Conservation (phyloP, 2,797 vertebrate genomes). For the Argya squamiceps region DNA sequence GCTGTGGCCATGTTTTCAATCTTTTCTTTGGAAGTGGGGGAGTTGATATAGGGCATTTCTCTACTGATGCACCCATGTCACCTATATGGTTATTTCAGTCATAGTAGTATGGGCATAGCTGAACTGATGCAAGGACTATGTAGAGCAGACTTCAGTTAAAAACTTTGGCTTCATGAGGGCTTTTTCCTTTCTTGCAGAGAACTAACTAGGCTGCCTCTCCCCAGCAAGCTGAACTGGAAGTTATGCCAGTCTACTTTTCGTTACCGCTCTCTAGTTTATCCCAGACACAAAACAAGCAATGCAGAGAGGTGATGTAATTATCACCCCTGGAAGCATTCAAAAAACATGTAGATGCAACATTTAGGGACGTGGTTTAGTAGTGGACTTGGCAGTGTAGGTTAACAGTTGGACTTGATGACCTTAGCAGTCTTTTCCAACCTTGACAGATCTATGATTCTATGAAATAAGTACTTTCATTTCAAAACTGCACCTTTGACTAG, state of each 20-base stretch:
- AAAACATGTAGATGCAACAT: not conserved
- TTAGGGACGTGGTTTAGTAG: not conserved
- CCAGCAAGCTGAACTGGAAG: not conserved
- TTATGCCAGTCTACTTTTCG: not conserved
- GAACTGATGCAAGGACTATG: not conserved
- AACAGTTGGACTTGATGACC: not conserved
- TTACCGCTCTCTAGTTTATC: not conserved
- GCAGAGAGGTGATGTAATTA: not conserved
- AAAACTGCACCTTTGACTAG: not conserved
- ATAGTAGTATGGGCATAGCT: not conserved
- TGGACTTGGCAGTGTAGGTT: not conserved
- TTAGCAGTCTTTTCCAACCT: not conserved
- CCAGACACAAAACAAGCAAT: not conserved
- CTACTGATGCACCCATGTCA: not conserved
- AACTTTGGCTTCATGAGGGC: not conserved
- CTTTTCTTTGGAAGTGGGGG: not conserved
- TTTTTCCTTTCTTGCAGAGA: not conserved
- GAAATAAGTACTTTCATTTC: not conserved
- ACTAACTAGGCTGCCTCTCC: not conserved
- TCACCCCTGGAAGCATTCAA: not conserved
- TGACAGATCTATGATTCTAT: not conserved
- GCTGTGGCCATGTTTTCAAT: not conserved
- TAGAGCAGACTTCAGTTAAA: not conserved
- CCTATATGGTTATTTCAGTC: fast-evolving
- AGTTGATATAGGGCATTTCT: not conserved